Evolutionary conservation across 2,888 invertebrate genomes (phyloP), one percentile per base, ranked within the genome.

Genomic region (Cheilosia variabilis): DNA sequence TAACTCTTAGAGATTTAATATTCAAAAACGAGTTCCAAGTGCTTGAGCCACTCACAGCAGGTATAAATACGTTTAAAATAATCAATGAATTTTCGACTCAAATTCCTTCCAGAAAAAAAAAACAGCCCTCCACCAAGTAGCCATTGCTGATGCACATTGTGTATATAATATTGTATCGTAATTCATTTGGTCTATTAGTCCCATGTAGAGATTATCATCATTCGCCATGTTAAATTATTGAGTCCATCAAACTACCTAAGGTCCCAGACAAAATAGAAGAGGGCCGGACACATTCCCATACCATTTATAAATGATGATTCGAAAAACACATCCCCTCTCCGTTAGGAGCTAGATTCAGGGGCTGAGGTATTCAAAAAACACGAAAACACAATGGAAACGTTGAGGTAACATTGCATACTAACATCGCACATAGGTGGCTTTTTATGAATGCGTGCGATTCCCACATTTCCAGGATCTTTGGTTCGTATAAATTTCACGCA

Each of bases 401-500:
- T 81, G 71, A 80, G 71, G 76, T 80, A 80, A 86, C 66, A 86
- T 81, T 80, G 62, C 81, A 84, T 63, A 73, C 43, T 37, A 37
- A 37, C 37, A 37, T 13, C 68, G 22, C 45, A 80, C 50, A 79
- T 65, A 58, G 60, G 52, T 60, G 80, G 60, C 73, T 75, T 68
- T 76, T 71, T 9, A 60, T 68, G 31, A 50, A 31, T 69, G 9
- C 58, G 52, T 52, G 41, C 31, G 9, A 55, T 84, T 79, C 69
- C 75, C 79, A 80, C 73, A 84, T 75, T 73, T 52, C 15, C 72
- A 75, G 60, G 50, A 52, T 58, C 62, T 58, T 68, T 63, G 68
- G 78, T 60, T 31, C 37, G 75, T 83, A 79, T 80, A 60, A 84
- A 84, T 80, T 84, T 80, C 80, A 84, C 84, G 80, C 75, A 71